Conservation (phyloP, 92 coral and sea anemone genomes). For the Actinostola sp. region DNA sequence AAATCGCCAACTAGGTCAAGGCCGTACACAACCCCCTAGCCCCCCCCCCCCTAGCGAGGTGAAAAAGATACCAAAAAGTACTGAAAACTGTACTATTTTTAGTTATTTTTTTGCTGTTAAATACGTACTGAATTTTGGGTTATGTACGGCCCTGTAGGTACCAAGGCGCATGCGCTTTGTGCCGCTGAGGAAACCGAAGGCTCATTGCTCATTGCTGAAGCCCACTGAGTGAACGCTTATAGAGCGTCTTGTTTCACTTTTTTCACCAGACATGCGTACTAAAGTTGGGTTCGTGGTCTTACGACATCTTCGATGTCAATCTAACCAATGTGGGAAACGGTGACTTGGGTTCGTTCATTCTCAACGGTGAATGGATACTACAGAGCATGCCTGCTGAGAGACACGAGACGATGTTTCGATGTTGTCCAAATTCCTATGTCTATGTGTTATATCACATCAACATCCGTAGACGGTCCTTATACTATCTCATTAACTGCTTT, state of each 20-base stretch:
- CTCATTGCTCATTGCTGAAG: no score
- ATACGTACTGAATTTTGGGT: no score
- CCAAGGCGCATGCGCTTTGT: no score
- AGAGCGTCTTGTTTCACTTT: background rate
- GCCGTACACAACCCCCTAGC: no score
- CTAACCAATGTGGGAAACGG: conserved; percentile 74
- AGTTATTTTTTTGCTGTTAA: no score
- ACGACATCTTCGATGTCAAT: conserved; percentile 68
- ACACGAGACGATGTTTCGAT: conserved; percentile 71
- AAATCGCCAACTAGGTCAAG: no score
- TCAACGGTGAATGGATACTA: conserved; percentile 86
- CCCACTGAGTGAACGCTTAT: no score
- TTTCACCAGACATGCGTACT: conserved; percentile 65
- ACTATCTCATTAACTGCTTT: conserved; percentile 79
- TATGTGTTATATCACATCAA: conserved; percentile 75
- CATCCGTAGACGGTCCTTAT: conserved; percentile 76
- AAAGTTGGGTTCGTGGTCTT: conserved; percentile 88
- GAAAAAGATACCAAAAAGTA: no score
- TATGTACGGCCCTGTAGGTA: no score
- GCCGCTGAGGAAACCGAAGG: no score
- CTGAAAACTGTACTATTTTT: no score
- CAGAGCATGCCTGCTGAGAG: conserved; percentile 79
- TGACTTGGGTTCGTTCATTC: conserved; percentile 74
- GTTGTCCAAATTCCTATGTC: conserved; percentile 81
- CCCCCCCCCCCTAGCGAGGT: no score